These are phyloP conservation scores for Cygnus atratus DNA, from an alignment of 2,113 vertebrate genomes.

Conservation along the genomic window DNA sequence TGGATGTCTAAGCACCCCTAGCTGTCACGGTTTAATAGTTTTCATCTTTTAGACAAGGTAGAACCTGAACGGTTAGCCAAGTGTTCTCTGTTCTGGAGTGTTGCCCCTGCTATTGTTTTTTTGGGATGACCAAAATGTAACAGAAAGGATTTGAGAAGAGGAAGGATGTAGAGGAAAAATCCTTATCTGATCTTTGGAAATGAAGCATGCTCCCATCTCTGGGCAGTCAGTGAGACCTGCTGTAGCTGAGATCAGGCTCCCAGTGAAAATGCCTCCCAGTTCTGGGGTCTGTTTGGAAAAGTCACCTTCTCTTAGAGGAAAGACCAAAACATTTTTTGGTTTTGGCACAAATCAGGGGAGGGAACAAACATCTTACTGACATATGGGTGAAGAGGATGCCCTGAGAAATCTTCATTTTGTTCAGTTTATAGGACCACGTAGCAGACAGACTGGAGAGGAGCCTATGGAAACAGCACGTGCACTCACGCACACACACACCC, in stretches of 20 bases:
- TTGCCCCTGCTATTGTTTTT: background rate
- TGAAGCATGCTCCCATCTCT: background rate
- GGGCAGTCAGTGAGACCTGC: background rate
- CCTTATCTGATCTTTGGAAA: background rate
- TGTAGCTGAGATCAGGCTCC: background rate
- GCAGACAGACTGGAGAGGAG: background rate
- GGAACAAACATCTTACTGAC: background rate
- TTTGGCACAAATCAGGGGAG: background rate
- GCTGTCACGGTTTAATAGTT: background rate
- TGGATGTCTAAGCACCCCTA: background rate
- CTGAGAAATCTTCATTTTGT: background rate
- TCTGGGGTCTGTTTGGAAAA: background rate
- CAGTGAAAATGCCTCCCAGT: background rate
- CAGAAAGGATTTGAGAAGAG: background rate
- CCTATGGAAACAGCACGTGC: background rate
- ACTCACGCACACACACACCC: rapidly evolving
- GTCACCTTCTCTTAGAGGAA: background rate
- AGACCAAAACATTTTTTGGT: background rate
- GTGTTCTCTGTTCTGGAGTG: background rate
- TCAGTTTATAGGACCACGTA: background rate
- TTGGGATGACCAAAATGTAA: background rate
- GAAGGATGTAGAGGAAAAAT: background rate
- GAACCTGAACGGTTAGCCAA: background rate
- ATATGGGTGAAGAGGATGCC: background rate
- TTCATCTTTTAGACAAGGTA: background rate